Evolutionary conservation across 2,113 vertebrate genomes (phyloP), one percentile per base, ranked within the genome.

Genomic region (Ctenodactylus gundi): DNA sequence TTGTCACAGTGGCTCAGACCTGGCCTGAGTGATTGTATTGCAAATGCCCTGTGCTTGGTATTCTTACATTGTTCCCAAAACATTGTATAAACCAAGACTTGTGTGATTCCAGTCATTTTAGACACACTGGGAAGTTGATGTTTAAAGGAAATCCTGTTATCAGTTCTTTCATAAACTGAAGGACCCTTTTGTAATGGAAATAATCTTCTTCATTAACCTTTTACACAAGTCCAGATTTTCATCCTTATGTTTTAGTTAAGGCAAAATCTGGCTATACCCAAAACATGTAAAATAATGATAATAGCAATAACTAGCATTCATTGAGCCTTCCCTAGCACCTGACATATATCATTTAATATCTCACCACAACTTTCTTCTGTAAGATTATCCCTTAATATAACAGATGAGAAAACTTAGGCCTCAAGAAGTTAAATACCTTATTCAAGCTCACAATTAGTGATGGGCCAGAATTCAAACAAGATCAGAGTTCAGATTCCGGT

Each of bases 1-100:
- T 73, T 94, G 93, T 94, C 95, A 92, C 34, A 70, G 44, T 82
- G 57, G 44, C 57, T 96, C 82, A 94, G 91, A 80, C 57, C 78
- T 44, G 72, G 58, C 85, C 92, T 88, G 62, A 86, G 51, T 90
- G 92, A 94, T 29, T 91, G 65, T 55, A 70, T 88, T 85, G 73
- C 60, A 93, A n/a, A 92, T 94, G 53, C 51, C 84, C 53, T 77
- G 57, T 70, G 70, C 83, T 88, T 92, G 91, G 58, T 72, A 57
- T 9, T 73, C 51, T 58, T 81, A 78, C 55, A 67, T 6, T 39
- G 25, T 88, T 82, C 73, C 82, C 92, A 55, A 86, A 77, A 72
- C 36, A 68, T 51, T 78, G 51, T 89, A 41, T 72, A 94, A 93
- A 82, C 39, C 14, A 81, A 58, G 58, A 86, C 95, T 86, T 85